phyloP scores from a whole-genome alignment of 2,888 invertebrate genomes.

The Salticus scenicus region DNA sequence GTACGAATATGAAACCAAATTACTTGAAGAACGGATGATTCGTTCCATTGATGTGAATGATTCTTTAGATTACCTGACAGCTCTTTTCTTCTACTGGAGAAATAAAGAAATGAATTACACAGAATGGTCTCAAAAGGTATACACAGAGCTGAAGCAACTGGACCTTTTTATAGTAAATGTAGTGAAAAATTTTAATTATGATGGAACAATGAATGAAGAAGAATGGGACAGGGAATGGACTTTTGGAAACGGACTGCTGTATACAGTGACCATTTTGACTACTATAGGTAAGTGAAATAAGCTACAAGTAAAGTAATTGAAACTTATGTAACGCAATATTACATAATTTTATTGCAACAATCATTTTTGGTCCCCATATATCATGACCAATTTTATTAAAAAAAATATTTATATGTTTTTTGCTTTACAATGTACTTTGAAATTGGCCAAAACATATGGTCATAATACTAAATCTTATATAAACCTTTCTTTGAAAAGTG shows the following conservation, averaged over 20 bases:
- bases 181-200: constrained; percentile 71
- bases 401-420: too few species aligned
- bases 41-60: constrained; percentile 72
- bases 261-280: constrained; percentile 73
- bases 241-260: constrained; percentile 73
- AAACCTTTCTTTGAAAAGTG: too few species aligned
- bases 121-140: constrained; percentile 69
- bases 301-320: too few species aligned
- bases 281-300: constrained; percentile 74
- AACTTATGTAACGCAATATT: too few species aligned
- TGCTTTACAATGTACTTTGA: too few species aligned
- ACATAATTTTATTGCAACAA: too few species aligned
- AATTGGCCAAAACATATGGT: too few species aligned
- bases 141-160: constrained; percentile 70
- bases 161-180: constrained; percentile 72
- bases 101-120: constrained; percentile 67
- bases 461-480: too few species aligned
- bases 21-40: constrained; percentile 63
- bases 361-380: too few species aligned
- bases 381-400: too few species aligned
- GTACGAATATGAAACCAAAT: constrained; percentile 66
- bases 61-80: constrained; percentile 72
- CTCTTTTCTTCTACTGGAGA: constrained; percentile 72
- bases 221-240: constrained; percentile 73
- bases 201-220: constrained; percentile 71